phyloP scores from a whole-genome alignment of 2,797 vertebrate genomes.

The Poeciliopsis infans region DNA sequence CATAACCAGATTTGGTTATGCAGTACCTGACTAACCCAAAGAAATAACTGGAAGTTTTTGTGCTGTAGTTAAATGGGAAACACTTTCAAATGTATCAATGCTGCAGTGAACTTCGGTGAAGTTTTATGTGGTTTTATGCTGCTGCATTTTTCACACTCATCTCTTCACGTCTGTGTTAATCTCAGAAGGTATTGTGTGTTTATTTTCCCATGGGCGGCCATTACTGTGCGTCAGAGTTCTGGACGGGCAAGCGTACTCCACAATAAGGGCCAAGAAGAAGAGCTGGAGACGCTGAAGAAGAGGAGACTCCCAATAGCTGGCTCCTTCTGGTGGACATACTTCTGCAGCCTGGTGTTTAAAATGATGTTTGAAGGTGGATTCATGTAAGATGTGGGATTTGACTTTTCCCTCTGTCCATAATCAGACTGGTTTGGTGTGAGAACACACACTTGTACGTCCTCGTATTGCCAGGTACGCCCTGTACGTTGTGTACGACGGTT shows the following conservation, averaged over 20 bases:
- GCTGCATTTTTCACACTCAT: not conserved
- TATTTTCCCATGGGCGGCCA: not conserved
- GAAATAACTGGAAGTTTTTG: not conserved
- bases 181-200: not conserved
- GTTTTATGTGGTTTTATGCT: not conserved
- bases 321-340: slow-evolving; percentile 79
- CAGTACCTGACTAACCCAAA: not conserved
- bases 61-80: not conserved
- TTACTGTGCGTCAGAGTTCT: slow-evolving; percentile 49
- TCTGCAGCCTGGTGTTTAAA: slow-evolving; percentile 75
- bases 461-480: slow-evolving; percentile 67
- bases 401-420: not conserved
- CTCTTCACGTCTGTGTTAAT: not conserved
- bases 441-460: not conserved
- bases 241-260: slow-evolving; percentile 42
- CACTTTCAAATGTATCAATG: not conserved
- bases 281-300: slow-evolving; percentile 66
- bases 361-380: slow-evolving; percentile 78
- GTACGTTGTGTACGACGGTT: slow-evolving; percentile 77
- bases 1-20: not conserved
- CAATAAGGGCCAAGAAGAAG: slow-evolving; percentile 57
- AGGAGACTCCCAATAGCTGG: slow-evolving; percentile 68
- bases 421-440: not conserved
- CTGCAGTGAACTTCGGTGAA: not conserved
- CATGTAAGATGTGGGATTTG: slow-evolving; percentile 57